Evolutionary conservation across 2,888 invertebrate genomes (phyloP).

Genomic region (Andrena minutula): DNA sequence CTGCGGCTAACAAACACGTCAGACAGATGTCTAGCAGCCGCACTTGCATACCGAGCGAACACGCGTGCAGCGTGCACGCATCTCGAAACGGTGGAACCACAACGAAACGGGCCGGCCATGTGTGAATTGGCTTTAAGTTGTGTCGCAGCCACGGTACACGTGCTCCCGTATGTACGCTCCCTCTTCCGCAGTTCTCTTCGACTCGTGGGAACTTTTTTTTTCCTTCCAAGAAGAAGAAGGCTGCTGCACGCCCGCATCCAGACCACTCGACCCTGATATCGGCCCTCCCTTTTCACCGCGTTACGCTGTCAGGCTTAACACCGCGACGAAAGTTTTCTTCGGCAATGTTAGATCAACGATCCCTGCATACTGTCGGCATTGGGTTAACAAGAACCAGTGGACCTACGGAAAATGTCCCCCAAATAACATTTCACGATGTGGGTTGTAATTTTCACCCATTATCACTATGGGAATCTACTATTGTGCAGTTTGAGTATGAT

Average conservation of each 20-base stretch:
- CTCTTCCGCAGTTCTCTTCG: conserved; percentile 52
- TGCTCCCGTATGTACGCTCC: conserved; percentile 53
- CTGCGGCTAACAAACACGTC: conserved; percentile 51
- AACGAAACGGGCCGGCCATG: conserved; percentile 61
- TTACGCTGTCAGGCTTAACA: conserved; percentile 10
- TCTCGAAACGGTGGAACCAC: conserved; percentile 48
- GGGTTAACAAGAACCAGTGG: not conserved
- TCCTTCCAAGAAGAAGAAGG: conserved; percentile 45
- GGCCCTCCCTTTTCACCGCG: not conserved
- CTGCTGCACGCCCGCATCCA: conserved; percentile 67
- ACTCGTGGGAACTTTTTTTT: conserved; percentile 71
- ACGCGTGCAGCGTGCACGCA: conserved; percentile 42
- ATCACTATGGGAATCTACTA: too few relatives aligned
- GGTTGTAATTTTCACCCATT: not conserved
- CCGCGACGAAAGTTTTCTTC: not conserved
- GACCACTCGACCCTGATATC: conserved; percentile 40
- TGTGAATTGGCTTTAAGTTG: conserved; percentile 66
- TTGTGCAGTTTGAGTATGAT: too few relatives aligned
- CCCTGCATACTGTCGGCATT: not conserved
- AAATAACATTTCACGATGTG: not conserved
- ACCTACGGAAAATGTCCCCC: not conserved
- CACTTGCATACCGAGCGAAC: conserved; percentile 50
- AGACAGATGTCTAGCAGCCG: conserved; percentile 62
- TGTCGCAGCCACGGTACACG: conserved; percentile 55
- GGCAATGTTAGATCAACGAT: not conserved